phyloP scores from a whole-genome alignment of 2,888 invertebrate genomes.

The Himalopsyche anomala region DNA sequence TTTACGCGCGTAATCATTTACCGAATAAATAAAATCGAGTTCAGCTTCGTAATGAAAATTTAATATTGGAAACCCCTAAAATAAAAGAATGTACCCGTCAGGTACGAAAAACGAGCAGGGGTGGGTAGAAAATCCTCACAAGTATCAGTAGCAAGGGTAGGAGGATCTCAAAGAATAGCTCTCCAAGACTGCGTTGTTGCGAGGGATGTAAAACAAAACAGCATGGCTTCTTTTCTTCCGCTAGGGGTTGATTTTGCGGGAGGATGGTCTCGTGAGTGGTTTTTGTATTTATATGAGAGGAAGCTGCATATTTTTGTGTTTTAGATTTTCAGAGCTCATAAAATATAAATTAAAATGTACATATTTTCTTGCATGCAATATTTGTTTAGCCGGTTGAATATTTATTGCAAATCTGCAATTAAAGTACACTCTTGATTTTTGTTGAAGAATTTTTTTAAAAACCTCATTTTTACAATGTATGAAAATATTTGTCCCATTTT shows the following conservation, averaged over 20 bases:
- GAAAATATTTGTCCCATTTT: too few species aligned
- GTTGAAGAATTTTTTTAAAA: too few species aligned
- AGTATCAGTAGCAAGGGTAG: slow-evolving; percentile 24
- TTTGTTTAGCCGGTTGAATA: too few species aligned
- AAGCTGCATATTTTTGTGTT: not conserved
- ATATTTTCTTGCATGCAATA: too few species aligned
- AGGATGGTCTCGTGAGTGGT: slow-evolving; percentile 22
- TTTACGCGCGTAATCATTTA: too few species aligned
- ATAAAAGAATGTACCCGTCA: slow-evolving; percentile 15
- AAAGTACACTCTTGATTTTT: too few species aligned
- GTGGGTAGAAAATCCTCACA: slow-evolving; percentile 4
- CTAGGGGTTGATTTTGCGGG: slow-evolving; percentile 35
- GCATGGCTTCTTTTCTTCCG: slow-evolving; percentile 49
- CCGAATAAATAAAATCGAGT: too few species aligned
- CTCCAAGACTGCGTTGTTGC: slow-evolving; percentile 42
- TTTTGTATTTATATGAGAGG: slow-evolving; percentile 27
- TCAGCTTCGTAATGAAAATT: too few species aligned
- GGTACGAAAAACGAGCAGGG: not conserved
- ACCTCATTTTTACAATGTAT: too few species aligned
- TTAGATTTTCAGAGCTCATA: not conserved
- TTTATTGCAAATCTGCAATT: too few species aligned
- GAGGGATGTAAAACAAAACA: slow-evolving; percentile 53
- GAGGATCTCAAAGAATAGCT: slow-evolving; percentile 6
- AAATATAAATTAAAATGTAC: too few species aligned
- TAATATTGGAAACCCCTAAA: not conserved